Evolutionary conservation across 2,888 invertebrate species (phyloP), one percentile per base, ranked within the genome.

Genomic region (Alsophila aescularia): DNA sequence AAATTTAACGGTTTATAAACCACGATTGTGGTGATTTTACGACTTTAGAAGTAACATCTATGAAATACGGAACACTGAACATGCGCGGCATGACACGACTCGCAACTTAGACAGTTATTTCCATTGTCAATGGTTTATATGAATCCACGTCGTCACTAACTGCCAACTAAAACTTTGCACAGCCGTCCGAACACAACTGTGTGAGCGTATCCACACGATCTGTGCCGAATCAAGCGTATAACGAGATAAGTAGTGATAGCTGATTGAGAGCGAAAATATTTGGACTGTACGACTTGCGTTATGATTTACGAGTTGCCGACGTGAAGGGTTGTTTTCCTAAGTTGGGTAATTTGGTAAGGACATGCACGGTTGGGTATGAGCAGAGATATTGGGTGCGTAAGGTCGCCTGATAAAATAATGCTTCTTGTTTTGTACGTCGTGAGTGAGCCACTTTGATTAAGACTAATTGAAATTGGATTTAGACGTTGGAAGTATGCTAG

Each of bases 171-270:
- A 39, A 27, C 31, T 53, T 53, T 8, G 14, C 31, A 10, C 37
- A 45, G 55, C 13, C 47, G 50, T 18, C 24, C 24, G 24, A 1
- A 24, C 66, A 54, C 70, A 70, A 69, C 71, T 66, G 66, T 54
- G 56, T 56, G 59, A 43, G 64, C 41, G 31, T 62, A 66, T 65
- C 35, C 54, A 59, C 58, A 60, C 63, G 60, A 58, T 59, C 62
- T 62, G 56, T 39, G 50, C 34, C 37, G 56, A 70, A 50, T 60
- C 67, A 52, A 68, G 52, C 55, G 64, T 42, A 62, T 60, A 71
- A 70, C 65, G 53, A 63, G 58, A 67, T 66, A 67, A 64, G 60
- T 60, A 62, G 49, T 45, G 44, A 55, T 55, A 39, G 41, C 36
- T 55, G 63, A 65, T 60, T 60, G 58, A 56, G 45, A 58, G 59